Conservation (phyloP, 2,113 vertebrate genomes). For the Castor canadensis region DNA sequence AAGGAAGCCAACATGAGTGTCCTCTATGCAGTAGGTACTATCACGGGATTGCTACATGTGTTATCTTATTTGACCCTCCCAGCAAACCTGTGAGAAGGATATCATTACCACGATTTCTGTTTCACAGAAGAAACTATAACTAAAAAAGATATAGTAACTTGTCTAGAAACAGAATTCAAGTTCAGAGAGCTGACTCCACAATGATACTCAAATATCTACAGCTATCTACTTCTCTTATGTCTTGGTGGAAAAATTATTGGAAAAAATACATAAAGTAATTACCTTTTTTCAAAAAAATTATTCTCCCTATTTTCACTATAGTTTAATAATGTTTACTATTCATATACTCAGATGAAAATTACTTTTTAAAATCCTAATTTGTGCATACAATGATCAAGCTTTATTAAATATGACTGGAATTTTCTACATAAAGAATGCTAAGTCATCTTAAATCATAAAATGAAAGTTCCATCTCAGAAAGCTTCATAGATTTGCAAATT, state of each 20-base stretch:
- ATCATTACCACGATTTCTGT: neutral
- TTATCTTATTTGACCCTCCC: neutral
- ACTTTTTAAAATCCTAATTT: neutral
- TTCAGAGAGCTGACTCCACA: neutral
- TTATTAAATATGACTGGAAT: neutral
- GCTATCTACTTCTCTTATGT: neutral
- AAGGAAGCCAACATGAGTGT: neutral
- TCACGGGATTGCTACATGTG: neutral
- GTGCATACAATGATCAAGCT: neutral
- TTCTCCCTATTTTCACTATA: slow-evolving; percentile 28
- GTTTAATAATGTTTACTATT: neutral
- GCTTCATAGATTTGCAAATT: neutral
- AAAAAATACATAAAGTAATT: neutral
- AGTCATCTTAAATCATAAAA: neutral
- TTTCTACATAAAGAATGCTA: neutral
- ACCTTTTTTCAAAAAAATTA: neutral
- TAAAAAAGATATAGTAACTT: neutral
- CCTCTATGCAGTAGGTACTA: neutral
- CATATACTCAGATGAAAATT: neutral
- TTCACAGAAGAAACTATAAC: neutral
- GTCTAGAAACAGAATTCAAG: neutral
- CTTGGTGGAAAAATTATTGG: neutral
- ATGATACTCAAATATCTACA: neutral
- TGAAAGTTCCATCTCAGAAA: neutral
- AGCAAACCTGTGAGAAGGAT: neutral